phyloP scores from a whole-genome alignment of 2,113 vertebrate species.

The Danionella cerebrum region DNA sequence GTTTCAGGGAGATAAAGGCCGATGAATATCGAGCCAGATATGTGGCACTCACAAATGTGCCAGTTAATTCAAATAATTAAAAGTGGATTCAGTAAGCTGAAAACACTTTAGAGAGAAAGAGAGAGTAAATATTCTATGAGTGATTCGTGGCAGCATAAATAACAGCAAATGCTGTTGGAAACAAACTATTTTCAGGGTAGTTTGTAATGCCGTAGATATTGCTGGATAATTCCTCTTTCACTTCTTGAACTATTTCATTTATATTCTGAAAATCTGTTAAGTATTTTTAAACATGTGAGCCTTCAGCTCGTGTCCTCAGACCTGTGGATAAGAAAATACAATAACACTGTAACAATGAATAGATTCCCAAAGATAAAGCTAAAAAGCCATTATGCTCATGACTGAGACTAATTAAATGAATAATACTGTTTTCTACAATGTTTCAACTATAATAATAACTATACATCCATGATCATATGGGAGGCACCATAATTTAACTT shows the following conservation, averaged over 20 bases:
- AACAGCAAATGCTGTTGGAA: background rate
- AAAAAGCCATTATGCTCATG: too few species aligned
- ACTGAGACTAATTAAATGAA: too few species aligned
- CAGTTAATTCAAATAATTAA: background rate
- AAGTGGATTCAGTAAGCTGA: background rate
- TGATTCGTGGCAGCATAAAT: slow-evolving; percentile 18
- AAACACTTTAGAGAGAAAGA: background rate
- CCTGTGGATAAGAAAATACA: slow-evolving; percentile 16
- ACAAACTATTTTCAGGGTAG: background rate
- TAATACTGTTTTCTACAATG: too few species aligned
- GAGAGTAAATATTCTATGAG: background rate
- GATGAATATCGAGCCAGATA: slow-evolving; percentile 15
- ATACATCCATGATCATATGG: too few species aligned
- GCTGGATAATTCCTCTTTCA: background rate
- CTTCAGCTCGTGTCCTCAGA: background rate
- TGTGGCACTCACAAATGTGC: background rate
- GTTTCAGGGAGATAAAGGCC: slow-evolving; percentile 9
- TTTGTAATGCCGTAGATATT: slow-evolving; percentile 1
- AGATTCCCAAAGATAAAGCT: too few species aligned
- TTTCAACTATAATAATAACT: too few species aligned
- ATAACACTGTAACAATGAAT: too few species aligned
- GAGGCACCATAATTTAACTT: too few species aligned
- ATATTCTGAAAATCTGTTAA: background rate
- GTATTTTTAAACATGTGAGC: background rate
- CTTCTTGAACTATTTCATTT: background rate